Evolutionary conservation across 2,797 vertebrate species (phyloP).

Genomic region (Danionella dracula): DNA sequence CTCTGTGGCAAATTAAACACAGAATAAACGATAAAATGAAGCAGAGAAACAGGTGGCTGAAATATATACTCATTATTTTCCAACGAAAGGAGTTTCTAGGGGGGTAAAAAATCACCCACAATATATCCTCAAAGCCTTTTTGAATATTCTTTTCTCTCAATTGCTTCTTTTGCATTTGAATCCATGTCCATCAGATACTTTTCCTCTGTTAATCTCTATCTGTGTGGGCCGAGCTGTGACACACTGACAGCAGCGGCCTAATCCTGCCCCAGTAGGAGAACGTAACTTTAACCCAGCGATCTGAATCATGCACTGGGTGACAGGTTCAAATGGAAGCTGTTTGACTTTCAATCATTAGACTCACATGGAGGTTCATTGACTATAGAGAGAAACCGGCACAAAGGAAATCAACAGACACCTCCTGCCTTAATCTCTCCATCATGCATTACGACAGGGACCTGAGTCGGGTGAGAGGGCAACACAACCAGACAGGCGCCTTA

Average conservation of each 20-base stretch:
- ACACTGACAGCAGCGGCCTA: constrained; percentile 29
- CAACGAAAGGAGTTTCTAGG: not conserved
- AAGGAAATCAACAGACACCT: constrained; percentile 48
- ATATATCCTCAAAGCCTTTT: no score
- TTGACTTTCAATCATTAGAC: constrained; percentile 54
- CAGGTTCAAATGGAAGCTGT: constrained; percentile 33
- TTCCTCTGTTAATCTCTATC: constrained; percentile 35
- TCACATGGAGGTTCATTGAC: constrained; percentile 59
- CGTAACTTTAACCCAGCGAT: constrained; percentile 37
- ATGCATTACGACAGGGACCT: constrained; percentile 51
- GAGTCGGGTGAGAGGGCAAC: constrained; percentile 68
- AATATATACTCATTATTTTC: not conserved
- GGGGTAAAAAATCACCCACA: no score
- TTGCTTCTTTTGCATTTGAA: not conserved
- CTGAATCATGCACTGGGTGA: constrained; percentile 15
- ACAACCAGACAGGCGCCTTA: constrained; percentile 72
- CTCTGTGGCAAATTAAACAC: not conserved
- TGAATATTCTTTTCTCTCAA: not conserved
- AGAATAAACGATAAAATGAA: not conserved
- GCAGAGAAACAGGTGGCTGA: constrained; percentile 22
- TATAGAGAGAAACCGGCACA: constrained; percentile 47
- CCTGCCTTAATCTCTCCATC: constrained; percentile 46
- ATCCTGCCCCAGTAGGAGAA: constrained; percentile 30
- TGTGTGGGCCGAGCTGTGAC: constrained; percentile 36
- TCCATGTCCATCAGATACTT: constrained; percentile 24